Base-by-base conservation (phyloP, 1,140 invertebrate genomes). In the Spodoptera litura region DNA sequence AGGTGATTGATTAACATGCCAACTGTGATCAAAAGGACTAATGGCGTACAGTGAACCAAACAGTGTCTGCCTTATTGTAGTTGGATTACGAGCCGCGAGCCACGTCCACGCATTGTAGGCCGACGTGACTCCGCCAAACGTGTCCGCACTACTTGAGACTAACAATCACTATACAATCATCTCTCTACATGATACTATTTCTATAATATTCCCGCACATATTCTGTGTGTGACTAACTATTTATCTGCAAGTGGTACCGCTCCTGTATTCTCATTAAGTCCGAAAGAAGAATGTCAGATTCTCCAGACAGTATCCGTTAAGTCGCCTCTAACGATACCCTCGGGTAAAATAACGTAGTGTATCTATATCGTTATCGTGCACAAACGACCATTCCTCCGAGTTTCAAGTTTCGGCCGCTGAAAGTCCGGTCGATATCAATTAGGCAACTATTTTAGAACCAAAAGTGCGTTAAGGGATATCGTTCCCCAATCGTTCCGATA, bases 1-100 rank as follows among this genome's bases (percentile, higher is more conserved):
- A 79, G 66, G 74, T 83, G 82, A 83, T 83, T 83, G 82, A 83
- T 83, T 83, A 83, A 78, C 79, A 78, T 78, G 82, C 77, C 78
- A 80, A 51, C 44, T 52, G 66, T 66, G 10, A 81, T 78, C 77
- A 79, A 77, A 75, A 58, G 73, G 56, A 78, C 75, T 78, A 78
- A 78, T 78, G 75, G 64, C 38, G 15, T 78, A 61, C 52, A 62
- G 38, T 49, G 59, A 55, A 56, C 52, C 56, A 74, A 59, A 61
- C 72, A 61, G 10, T 76, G 44, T 55, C 49, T 76, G 59, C 52
- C 51, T 59, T 59, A 59, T 74, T 74, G 71, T 74, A 51, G 20
- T 38, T 49, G 71, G 71, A 74, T 74, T 74, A 74, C 71, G 35
- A 35, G 35, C 20, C 71, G 56, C 71, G 53, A 49, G 56, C 12